These are phyloP conservation scores for Syngnathus floridae DNA, from an alignment of 2,113 vertebrate species.

Conservation along the genomic window DNA sequence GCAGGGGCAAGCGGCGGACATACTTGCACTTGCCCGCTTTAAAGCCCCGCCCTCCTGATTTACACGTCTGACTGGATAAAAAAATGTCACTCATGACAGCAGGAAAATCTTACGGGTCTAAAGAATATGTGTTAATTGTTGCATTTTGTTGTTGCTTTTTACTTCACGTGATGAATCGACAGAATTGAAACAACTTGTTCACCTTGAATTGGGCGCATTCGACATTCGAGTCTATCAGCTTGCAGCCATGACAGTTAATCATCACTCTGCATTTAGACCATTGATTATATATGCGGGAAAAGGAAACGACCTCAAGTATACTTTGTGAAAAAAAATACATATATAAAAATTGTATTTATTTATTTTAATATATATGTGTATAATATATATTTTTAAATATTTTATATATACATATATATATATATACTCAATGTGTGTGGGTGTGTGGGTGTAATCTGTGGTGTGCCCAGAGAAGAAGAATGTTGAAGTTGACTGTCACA, in stretches of 20 bases:
- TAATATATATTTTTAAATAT: too few species aligned
- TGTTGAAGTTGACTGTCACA: constrained; percentile 72
- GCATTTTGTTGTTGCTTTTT: too few species aligned
- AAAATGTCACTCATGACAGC: too few species aligned
- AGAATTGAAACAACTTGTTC: too few species aligned
- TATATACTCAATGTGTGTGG: constrained; percentile 1
- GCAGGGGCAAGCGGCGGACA: background rate
- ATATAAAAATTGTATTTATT: too few species aligned
- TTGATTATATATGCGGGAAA: constrained; percentile 50
- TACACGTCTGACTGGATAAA: background rate
- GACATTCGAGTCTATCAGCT: constrained; percentile 58
- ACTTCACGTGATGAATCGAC: too few species aligned
- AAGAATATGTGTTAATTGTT: too few species aligned
- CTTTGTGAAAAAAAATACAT: background rate
- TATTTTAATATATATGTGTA: background rate
- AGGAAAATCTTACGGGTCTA: too few species aligned
- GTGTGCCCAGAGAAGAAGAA: constrained; percentile 58
- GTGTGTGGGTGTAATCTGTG: constrained; percentile 33
- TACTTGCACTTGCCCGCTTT: constrained; percentile 3
- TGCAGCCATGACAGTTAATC: constrained; percentile 58
- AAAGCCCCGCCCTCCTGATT: background rate
- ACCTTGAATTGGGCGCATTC: constrained; percentile 48
- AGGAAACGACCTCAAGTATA: constrained; percentile 27
- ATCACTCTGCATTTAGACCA: constrained; percentile 68
- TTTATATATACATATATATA: too few species aligned